Percentiles rank a stretch among this genome's conserved stretches.
Conservation (phyloP, 2,888 invertebrate species). For the Stegophylla sp. region DNA sequence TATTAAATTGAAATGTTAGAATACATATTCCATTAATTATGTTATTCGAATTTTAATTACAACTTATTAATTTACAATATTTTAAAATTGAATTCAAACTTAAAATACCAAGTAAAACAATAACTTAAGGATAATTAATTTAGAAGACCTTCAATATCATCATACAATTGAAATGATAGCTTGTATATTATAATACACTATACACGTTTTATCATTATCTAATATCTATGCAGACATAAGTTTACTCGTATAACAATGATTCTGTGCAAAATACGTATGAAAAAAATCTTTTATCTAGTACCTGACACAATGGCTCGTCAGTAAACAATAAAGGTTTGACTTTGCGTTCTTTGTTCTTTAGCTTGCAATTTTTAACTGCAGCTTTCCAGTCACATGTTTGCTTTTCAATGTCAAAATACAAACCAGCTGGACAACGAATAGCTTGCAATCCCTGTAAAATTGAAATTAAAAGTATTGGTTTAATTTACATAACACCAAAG, state of each 20-base stretch:
- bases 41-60: too few relatives aligned
- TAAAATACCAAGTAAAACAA: not conserved
- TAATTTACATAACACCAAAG: too few relatives aligned
- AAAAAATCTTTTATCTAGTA: slow-evolving; percentile 58
- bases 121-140: not conserved
- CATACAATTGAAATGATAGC: not conserved
- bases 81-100: slow-evolving; percentile 2
- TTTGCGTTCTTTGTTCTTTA: slow-evolving; percentile 87
- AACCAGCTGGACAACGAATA: slow-evolving; percentile 88
- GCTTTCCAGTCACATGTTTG: slow-evolving; percentile 95
- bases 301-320: slow-evolving; percentile 82
- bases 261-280: not conserved
- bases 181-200: not conserved
- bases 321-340: slow-evolving; percentile 85
- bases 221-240: not conserved
- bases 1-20: too few relatives aligned
- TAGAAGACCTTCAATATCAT: slow-evolving; percentile 20
- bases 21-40: too few relatives aligned
- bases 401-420: slow-evolving; percentile 92
- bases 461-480: too few relatives aligned
- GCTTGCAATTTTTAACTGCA: slow-evolving; percentile 89
- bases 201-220: slow-evolving; percentile 2
- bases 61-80: not conserved
- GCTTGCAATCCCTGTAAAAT: slow-evolving; percentile 82
- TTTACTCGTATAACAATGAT: slow-evolving; percentile 7